Base-by-base conservation (phyloP, 2,888 invertebrate genomes). In the Volucella zonaria region DNA sequence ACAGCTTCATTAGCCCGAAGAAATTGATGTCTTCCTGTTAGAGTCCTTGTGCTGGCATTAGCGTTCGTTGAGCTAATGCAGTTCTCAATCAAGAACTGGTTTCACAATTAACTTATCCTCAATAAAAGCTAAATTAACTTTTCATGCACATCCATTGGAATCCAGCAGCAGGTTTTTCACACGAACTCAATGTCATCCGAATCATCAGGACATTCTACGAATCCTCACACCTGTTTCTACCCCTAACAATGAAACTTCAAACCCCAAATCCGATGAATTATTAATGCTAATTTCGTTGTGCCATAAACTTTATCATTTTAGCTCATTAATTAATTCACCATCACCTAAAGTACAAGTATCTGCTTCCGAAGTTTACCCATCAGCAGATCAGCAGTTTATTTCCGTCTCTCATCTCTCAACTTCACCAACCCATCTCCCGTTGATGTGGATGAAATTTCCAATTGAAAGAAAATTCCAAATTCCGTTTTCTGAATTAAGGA, bases 271-370 rank as follows among this genome's bases (percentile, higher is more conserved):
- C 43, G 43, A 64, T 64, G 64, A 77, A 59, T 70, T 70, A 71
- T 40, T 43, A 64, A 18, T 23, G 59, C 47, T 74, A 43, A 56
- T 42, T 40, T 43, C 59, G 45, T 38, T 43, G 49, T 40, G 18
- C 23, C 49, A 31, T 49, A 2, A 59, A 51, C 45, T 52, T 31
- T 12, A 11, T 23, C n/a, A 58, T 47, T 43, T 31, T 40, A 43
- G 43, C 58, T 75, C 66, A 61, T 77, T 77, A 62, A 70, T 68
- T 70, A 77, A 64, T 70, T 18, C 49, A 12, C 49, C 56, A 58
- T 58, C 49, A 68, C 11, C 54, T 14, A 18, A 31, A 51, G 31
- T 31, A 66, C 56, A 15, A 2, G 38, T 49, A 23, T 47, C 0
- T 10, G 15, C 9, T 74, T 31, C 2, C 14, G n/a, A 11, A 45